Base-by-base conservation (phyloP, 1,140 invertebrate species). In the Tetramorium simillimum region DNA sequence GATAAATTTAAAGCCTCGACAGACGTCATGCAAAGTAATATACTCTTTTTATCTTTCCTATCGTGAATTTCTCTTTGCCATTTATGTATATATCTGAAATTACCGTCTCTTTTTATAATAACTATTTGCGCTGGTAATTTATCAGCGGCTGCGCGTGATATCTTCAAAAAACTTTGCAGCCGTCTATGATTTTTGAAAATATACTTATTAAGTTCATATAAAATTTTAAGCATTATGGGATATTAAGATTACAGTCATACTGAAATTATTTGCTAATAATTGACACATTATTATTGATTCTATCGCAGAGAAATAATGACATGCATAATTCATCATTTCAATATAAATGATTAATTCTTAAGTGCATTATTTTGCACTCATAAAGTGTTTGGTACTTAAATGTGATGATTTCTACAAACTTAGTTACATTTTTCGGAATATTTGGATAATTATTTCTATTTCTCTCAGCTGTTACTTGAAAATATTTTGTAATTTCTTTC, bases 1-100 rank as follows among this genome's bases (percentile, higher is more conserved):
- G 46, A 40, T 37, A 43, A 69, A 88, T 88, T 53, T 62, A 37
- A 87, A 84, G 63, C 16, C 10, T 80, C 33, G 62, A 80, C 62
- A 69, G 46, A 80, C 14, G 46, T 69, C 33, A 40, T 21, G n/a
- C 46, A 0, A 18, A 80, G n/a, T 80, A 80, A 80, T 80, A 40
- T 69, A 69, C 14, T 1, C 46, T 12, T 40, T 9, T 21, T 78
- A 49, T 63, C 6, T 46, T 21, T 16, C 51, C 33, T 51, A 51
- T 24, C 14, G 37, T 43, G 40, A 24, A 28, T 77, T 69, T 51
- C 3, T 65, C 4, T 51, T 51, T 21, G 14, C 33, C 7, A 53
- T 40, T 51, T 12, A 10, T 56, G 14, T 24, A 10, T 56, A 6
- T 40, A 58, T 58, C 2, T 2, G 16, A 58, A 14, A 24, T 33